Percentiles rank a stretch among this genome's conserved stretches.
phyloP scores from a whole-genome alignment of 2,113 vertebrate genomes.

The Python bivittatus region DNA sequence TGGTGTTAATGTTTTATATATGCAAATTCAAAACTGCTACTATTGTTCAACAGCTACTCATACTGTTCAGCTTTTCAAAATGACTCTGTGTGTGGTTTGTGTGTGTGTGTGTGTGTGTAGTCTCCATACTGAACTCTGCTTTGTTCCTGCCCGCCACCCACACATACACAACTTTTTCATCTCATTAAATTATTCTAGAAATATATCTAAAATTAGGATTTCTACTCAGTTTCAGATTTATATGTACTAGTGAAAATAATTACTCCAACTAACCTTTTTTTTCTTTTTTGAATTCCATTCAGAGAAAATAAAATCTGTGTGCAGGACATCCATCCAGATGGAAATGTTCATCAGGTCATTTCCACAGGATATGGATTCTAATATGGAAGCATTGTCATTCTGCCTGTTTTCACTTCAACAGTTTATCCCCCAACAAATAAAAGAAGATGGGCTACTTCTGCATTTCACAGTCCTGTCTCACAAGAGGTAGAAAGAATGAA shows the following conservation, averaged over 20 bases:
- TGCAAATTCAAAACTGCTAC: conserved; percentile 53
- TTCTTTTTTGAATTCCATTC: not conserved
- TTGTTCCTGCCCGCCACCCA: not conserved
- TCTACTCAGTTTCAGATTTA: not conserved
- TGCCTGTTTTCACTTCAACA: not conserved
- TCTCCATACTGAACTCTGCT: not conserved
- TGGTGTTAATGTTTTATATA: conserved; percentile 52
- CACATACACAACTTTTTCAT: not conserved
- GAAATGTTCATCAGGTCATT: not conserved
- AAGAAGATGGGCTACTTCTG: not conserved
- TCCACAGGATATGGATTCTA: not conserved
- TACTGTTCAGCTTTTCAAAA: conserved; percentile 42
- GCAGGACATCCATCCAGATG: not conserved
- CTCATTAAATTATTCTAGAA: not conserved
- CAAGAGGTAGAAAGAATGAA: not conserved
- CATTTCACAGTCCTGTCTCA: not conserved
- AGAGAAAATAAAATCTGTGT: not conserved
- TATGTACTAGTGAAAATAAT: not conserved
- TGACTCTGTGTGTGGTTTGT: not conserved
- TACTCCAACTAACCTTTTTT: not conserved
- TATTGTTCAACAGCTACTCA: conserved; percentile 44
- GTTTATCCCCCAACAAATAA: not conserved
- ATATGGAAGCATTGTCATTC: not conserved
- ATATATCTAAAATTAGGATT: not conserved
- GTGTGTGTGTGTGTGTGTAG: not conserved